Evolutionary conservation across 2,888 invertebrate genomes (phyloP).

Genomic region (Elmis aenea): DNA sequence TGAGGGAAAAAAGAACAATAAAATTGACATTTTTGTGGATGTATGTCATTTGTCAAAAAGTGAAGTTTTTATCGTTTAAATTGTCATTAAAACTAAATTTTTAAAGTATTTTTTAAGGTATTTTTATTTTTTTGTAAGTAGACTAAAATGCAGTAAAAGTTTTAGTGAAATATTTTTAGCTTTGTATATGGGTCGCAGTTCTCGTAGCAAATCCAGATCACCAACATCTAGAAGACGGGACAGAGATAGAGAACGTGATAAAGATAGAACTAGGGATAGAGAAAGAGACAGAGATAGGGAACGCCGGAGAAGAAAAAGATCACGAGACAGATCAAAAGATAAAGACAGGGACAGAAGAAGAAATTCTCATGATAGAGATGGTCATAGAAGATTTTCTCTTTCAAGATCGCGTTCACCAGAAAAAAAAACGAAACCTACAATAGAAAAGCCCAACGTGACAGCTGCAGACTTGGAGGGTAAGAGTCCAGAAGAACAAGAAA

Average conservation of each 20-base stretch:
- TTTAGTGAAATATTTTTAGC: too few relatives aligned
- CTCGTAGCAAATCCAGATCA: constrained; percentile 49
- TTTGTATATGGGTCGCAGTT: constrained; percentile 51
- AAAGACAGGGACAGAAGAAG: constrained; percentile 46
- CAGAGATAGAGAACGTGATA: constrained; percentile 48
- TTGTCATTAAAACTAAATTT: constrained; percentile 9
- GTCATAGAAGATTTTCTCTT: constrained; percentile 43
- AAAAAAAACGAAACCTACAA: constrained; percentile 30
- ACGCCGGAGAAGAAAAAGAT: constrained; percentile 44
- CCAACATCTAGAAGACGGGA: constrained; percentile 51
- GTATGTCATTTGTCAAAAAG: constrained; percentile 28
- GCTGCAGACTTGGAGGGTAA: constrained; percentile 89
- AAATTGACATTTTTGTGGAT: constrained; percentile 42
- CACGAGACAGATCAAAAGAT: constrained; percentile 40
- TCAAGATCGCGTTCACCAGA: constrained; percentile 36
- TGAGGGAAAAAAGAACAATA: constrained; percentile 42
- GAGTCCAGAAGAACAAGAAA: constrained; percentile 85
- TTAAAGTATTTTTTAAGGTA: constrained; percentile 12
- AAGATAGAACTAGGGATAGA: constrained; percentile 43
- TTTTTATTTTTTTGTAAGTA: too few relatives aligned
- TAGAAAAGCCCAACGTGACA: constrained; percentile 58
- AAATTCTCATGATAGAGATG: constrained; percentile 46
- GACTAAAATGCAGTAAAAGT: too few relatives aligned
- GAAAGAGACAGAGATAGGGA: constrained; percentile 49
- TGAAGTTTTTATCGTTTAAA: constrained; percentile 15